Conservation (phyloP, 2,797 vertebrate genomes). For the Sebastolobus alascanus region DNA sequence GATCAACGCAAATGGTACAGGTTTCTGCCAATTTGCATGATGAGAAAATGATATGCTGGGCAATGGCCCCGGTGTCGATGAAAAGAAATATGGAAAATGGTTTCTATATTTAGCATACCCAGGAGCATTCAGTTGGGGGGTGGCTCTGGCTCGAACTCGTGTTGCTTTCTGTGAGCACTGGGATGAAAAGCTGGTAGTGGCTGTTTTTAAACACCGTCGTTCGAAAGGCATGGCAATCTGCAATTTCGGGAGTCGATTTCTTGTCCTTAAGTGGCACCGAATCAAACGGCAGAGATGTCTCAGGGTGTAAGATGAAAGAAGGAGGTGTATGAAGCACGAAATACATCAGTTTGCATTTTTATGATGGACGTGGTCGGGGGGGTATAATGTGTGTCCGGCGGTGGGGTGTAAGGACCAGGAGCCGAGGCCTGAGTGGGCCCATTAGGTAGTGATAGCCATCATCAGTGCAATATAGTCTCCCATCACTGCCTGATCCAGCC, state of each 20-base stretch:
- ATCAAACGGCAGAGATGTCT: slow-evolving; percentile 53
- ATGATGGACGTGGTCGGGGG: slow-evolving; percentile 30
- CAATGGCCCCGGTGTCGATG: slow-evolving; percentile 75
- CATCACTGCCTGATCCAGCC: slow-evolving; percentile 8
- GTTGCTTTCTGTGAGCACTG: slow-evolving; percentile 46
- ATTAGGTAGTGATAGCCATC: slow-evolving; percentile 48
- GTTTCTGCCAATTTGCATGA: slow-evolving; percentile 91
- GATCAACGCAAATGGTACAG: slow-evolving; percentile 68
- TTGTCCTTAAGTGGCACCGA: slow-evolving; percentile 56
- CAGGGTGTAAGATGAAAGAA: slow-evolving; percentile 35
- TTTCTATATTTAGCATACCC: slow-evolving; percentile 79
- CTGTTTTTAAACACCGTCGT: slow-evolving; percentile 68
- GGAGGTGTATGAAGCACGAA: slow-evolving; percentile 26
- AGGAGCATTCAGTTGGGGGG: slow-evolving; percentile 55
- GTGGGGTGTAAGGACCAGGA: slow-evolving; percentile 13
- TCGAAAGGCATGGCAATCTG: slow-evolving; percentile 71
- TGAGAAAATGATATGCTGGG: slow-evolving; percentile 90
- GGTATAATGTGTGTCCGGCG: slow-evolving; percentile 43
- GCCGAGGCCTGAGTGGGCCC: slow-evolving; percentile 9
- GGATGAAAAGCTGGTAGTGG: slow-evolving; percentile 57
- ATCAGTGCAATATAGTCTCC: slow-evolving; percentile 35
- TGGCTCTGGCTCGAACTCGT: slow-evolving; percentile 61
- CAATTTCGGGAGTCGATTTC: slow-evolving; percentile 58
- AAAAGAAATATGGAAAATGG: slow-evolving; percentile 80
- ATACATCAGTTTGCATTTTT: slow-evolving; percentile 61